Conservation (phyloP, 2,888 invertebrate genomes). For the Caenorhabditis macrosperma region DNA sequence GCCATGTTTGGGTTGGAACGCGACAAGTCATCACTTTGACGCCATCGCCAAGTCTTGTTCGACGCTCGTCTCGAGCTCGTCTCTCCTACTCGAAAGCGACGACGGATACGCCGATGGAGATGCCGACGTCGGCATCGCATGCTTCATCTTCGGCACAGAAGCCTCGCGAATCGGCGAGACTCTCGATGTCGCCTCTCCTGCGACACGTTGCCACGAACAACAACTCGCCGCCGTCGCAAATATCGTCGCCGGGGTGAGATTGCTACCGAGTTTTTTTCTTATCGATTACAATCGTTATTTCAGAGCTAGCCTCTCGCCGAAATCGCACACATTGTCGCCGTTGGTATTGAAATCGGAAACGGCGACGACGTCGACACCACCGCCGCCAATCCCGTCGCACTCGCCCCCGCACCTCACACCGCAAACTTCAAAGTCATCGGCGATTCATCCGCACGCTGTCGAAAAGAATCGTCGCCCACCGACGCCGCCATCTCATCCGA, state of each 20-base stretch:
- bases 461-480: slow-evolving; percentile 32
- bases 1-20: slow-evolving; percentile 57
- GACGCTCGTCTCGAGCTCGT: slow-evolving; percentile 29
- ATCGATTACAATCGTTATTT: slow-evolving; percentile 7
- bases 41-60: slow-evolving; percentile 14
- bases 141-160: neutral
- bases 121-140: slow-evolving; percentile 8
- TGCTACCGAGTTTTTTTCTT: too few species aligned
- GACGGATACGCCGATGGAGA: slow-evolving; percentile 36
- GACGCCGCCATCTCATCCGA: slow-evolving; percentile 46
- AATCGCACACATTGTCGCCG: slow-evolving; percentile 29
- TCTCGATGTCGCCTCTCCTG: slow-evolving; percentile 41
- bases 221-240: slow-evolving; percentile 49
- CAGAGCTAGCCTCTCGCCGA: slow-evolving; percentile 22
- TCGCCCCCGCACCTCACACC: slow-evolving; percentile 47
- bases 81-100: slow-evolving; percentile 50
- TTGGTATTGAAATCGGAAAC: slow-evolving; percentile 18
- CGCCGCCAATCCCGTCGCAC: slow-evolving; percentile 40
- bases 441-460: neutral
- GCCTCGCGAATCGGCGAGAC: slow-evolving; percentile 2
- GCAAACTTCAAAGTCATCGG: slow-evolving; percentile 10
- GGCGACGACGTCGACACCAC: too few species aligned
- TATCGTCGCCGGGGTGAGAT: slow-evolving; percentile 14
- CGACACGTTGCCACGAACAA: slow-evolving; percentile 36
- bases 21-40: slow-evolving; percentile 45